These are phyloP conservation scores for Platysternon megacephalum DNA, from an alignment of 2,113 vertebrate species.

Conservation along the genomic window DNA sequence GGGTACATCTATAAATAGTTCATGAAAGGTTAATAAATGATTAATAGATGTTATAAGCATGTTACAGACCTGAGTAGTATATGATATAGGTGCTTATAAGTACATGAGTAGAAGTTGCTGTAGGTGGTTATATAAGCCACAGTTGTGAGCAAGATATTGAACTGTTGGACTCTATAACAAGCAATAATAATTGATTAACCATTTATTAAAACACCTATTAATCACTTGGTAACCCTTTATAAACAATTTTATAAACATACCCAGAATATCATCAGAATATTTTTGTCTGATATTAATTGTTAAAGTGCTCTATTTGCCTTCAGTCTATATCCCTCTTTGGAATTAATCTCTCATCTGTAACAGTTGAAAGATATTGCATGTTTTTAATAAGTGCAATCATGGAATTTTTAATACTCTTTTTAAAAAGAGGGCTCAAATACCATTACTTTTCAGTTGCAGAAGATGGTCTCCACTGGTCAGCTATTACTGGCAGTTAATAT, in stretches of 20 bases:
- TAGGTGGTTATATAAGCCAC: not conserved
- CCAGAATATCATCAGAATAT: not conserved
- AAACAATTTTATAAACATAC: not conserved
- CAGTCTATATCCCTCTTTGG: not conserved
- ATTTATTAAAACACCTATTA: not conserved
- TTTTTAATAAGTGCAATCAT: not conserved
- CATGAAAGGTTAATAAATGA: slow-evolving; percentile 28
- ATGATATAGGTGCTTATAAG: not conserved
- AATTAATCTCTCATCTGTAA: not conserved
- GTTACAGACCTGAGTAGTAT: not conserved
- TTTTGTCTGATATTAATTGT: not conserved
- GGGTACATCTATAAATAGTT: slow-evolving; percentile 8
- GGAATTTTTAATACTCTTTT: rapidly evolving
- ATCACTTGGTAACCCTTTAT: not conserved
- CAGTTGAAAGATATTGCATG: not conserved
- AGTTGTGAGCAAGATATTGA: not conserved
- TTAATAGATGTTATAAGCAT: slow-evolving; percentile 6
- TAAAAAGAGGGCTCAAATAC: rapidly evolving
- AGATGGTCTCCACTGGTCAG: not conserved
- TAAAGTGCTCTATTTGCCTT: not conserved
- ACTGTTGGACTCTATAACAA: not conserved
- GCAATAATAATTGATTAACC: not conserved
- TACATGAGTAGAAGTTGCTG: not conserved
- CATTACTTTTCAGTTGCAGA: not conserved
- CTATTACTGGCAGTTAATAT: not conserved